Evolutionary conservation across 1,140 invertebrate genomes (phyloP).

Genomic region (Hormaphis cornu): DNA sequence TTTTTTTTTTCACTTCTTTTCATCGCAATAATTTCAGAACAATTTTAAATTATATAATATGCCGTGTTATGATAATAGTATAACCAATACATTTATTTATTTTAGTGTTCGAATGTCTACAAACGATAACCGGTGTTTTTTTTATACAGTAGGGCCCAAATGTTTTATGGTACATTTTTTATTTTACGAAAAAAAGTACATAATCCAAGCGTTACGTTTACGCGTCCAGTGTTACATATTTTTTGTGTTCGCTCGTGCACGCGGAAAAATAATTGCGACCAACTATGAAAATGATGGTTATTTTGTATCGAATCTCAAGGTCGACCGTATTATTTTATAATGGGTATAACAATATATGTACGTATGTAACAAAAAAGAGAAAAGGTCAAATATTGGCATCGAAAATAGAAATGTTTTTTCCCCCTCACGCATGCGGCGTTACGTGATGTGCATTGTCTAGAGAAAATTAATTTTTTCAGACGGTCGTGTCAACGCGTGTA

Average conservation of each 20-base stretch:
- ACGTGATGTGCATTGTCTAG: constrained; percentile 6
- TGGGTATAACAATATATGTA: not conserved
- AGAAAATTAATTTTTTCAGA: not conserved
- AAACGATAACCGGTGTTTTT: no score
- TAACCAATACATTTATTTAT: no score
- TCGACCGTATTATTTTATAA: not conserved
- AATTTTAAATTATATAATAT: no score
- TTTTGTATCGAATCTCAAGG: not conserved
- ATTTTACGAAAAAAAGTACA: no score
- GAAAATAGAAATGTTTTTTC: not conserved
- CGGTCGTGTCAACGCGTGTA: not conserved
- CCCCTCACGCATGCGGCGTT: not conserved
- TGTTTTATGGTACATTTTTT: no score
- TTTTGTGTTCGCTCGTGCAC: not conserved
- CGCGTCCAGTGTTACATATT: not conserved
- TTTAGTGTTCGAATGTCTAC: no score
- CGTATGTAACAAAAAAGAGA: not conserved
- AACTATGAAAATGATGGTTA: not conserved
- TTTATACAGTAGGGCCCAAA: no score
- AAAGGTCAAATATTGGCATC: not conserved
- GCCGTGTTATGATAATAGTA: no score
- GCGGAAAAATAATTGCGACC: not conserved
- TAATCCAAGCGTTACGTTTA: not conserved
- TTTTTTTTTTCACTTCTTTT: no score
- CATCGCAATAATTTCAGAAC: no score